phyloP scores from a whole-genome alignment of 1,140 invertebrate species.

The Thaumatotibia leucotreta region DNA sequence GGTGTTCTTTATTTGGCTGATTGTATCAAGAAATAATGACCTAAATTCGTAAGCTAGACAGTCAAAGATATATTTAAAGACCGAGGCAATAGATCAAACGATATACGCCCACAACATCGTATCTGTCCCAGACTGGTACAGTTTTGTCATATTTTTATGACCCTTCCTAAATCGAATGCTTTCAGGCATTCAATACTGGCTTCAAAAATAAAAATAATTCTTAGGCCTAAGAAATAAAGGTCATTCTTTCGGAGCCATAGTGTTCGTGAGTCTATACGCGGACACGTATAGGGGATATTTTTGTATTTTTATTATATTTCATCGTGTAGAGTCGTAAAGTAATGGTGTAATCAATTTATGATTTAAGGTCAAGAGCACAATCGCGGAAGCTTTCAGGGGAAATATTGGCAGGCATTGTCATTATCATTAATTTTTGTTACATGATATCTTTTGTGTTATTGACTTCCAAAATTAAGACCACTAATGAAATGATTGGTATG shows the following conservation, averaged over 20 bases:
- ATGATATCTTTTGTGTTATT: too few relatives aligned
- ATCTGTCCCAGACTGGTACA: conserved; percentile 2
- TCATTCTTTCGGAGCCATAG: background rate
- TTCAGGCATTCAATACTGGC: background rate
- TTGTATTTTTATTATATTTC: conserved; percentile 7
- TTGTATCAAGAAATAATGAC: background rate
- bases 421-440: background rate
- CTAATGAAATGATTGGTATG: too few relatives aligned
- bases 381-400: background rate
- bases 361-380: background rate
- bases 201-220: background rate
- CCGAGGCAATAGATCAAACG: conserved; percentile 1
- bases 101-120: background rate
- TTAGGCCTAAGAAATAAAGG: background rate
- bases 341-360: background rate
- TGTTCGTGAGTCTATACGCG: background rate
- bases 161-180: conserved; percentile 2
- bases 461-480: too few relatives aligned
- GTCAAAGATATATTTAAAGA: background rate
- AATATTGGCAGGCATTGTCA: background rate
- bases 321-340: background rate
- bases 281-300: background rate
- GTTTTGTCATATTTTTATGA: conserved; percentile 10
- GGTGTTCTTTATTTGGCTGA: too few relatives aligned
- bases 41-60: background rate